phyloP scores from a whole-genome alignment of 2,888 invertebrate species.

The Perdita meconis region DNA sequence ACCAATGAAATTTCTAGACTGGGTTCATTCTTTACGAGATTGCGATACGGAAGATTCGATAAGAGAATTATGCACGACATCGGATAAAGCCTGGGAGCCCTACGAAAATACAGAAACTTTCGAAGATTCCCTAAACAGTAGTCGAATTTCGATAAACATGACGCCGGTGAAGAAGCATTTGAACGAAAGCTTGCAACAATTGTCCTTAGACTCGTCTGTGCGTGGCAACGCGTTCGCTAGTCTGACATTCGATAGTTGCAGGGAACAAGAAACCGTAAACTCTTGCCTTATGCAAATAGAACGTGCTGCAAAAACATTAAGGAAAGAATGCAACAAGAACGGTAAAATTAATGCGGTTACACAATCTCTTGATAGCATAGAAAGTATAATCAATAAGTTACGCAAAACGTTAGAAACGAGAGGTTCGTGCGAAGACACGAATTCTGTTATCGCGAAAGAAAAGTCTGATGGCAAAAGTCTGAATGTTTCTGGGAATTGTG shows the following conservation, averaged over 20 bases:
- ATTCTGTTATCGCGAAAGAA: constrained; percentile 69
- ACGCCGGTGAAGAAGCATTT: constrained; percentile 80
- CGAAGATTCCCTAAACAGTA: constrained; percentile 75
- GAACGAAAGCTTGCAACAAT: constrained; percentile 81
- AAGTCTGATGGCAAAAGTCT: constrained; percentile 56
- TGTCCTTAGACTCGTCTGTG: constrained; percentile 79
- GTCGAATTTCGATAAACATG: constrained; percentile 80
- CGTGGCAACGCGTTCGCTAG: constrained; percentile 67
- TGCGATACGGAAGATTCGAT: constrained; percentile 80
- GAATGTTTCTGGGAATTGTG: constrained; percentile 2
- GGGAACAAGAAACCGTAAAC: constrained; percentile 75
- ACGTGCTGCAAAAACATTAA: constrained; percentile 75
- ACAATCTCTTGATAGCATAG: constrained; percentile 75
- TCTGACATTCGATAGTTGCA: constrained; percentile 38
- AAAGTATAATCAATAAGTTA: constrained; percentile 70
- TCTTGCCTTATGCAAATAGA: constrained; percentile 80
- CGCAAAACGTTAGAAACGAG: constrained; percentile 66
- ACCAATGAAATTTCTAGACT: constrained; percentile 78
- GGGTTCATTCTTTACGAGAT: constrained; percentile 80
- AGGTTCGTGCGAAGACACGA: constrained; percentile 39
- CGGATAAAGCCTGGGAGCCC: constrained; percentile 76
- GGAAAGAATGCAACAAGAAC: constrained; percentile 75
- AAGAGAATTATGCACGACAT: constrained; percentile 74
- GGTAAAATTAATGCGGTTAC: constrained; percentile 72
- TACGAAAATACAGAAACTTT: constrained; percentile 77